These are phyloP conservation scores for Opisthocomus hoazin DNA, from an alignment of 2,113 vertebrate genomes.

Conservation along the genomic window DNA sequence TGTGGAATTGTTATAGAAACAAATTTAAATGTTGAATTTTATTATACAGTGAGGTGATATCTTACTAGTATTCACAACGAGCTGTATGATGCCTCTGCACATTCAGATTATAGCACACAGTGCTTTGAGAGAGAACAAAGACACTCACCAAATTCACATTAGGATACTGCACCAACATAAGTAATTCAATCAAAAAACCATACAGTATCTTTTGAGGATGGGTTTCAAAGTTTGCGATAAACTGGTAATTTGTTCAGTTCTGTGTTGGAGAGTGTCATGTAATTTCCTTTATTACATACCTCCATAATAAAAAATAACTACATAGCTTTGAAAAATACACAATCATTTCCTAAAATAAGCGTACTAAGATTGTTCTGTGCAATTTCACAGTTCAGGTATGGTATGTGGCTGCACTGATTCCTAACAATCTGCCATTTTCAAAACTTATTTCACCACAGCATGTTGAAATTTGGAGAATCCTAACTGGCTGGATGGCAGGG, in stretches of 20 bases:
- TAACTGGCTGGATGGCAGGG: not conserved
- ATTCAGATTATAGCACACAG: not conserved
- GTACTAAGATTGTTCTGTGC: not conserved
- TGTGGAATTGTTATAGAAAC: not conserved
- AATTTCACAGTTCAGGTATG: not conserved
- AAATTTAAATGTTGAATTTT: constrained; percentile 2
- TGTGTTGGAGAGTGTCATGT: not conserved
- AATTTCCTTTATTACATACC: not conserved
- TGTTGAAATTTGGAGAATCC: not conserved
- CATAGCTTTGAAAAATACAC: not conserved
- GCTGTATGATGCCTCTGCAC: not conserved
- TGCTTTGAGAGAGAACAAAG: not conserved
- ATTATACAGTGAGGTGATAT: not conserved
- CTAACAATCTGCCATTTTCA: not conserved
- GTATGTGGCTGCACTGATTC: not conserved
- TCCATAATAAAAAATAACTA: not conserved
- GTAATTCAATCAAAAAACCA: not conserved
- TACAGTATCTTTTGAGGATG: not conserved
- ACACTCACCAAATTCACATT: not conserved
- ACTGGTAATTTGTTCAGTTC: not conserved
- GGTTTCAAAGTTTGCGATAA: not conserved
- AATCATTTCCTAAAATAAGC: not conserved
- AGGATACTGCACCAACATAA: not conserved
- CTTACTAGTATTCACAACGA: not conserved
- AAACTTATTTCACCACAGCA: not conserved